phyloP scores from a whole-genome alignment of 37 sponge, comb jelly and placozoan species.

The Aphrocallistes beatrix region DNA sequence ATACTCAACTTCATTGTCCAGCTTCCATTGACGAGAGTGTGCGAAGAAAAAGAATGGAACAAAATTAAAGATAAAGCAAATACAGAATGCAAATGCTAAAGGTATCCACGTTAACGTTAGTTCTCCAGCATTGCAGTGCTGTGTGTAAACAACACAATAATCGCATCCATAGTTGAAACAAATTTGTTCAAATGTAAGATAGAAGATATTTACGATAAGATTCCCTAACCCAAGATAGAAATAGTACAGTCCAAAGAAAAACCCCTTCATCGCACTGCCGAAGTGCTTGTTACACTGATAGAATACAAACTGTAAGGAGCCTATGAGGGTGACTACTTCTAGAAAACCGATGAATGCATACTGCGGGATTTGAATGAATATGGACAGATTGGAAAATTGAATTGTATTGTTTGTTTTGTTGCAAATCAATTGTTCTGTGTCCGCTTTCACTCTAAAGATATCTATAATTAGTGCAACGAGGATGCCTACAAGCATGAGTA shows the following conservation, averaged over 20 bases:
- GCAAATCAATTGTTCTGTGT: not conserved
- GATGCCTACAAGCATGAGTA: not conserved
- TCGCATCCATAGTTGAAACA: not conserved
- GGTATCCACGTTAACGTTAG: not conserved
- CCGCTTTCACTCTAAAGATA: not conserved
- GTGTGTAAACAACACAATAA: not conserved
- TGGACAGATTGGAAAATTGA: not conserved
- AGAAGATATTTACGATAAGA: not conserved
- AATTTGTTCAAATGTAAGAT: not conserved
- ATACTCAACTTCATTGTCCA: not conserved
- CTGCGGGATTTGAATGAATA: not conserved
- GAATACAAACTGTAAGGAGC: not conserved
- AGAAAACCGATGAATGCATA: not conserved
- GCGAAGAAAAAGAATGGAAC: not conserved
- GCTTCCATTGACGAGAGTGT: constrained; percentile 5
- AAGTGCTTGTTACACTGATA: constrained; percentile 13
- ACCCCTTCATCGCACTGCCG: constrained; percentile 1
- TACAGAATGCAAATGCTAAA: not conserved
- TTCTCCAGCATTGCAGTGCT: not conserved
- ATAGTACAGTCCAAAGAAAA: constrained; percentile 13
- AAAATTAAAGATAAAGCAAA: not conserved
- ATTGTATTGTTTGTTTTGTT: not conserved
- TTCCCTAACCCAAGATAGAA: constrained; percentile 6
- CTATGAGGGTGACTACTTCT: not conserved
- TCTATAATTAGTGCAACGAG: not conserved